These are phyloP conservation scores for Leptinotarsa rubiginosa DNA, from an alignment of 2,888 invertebrate species.

Conservation along the genomic window DNA sequence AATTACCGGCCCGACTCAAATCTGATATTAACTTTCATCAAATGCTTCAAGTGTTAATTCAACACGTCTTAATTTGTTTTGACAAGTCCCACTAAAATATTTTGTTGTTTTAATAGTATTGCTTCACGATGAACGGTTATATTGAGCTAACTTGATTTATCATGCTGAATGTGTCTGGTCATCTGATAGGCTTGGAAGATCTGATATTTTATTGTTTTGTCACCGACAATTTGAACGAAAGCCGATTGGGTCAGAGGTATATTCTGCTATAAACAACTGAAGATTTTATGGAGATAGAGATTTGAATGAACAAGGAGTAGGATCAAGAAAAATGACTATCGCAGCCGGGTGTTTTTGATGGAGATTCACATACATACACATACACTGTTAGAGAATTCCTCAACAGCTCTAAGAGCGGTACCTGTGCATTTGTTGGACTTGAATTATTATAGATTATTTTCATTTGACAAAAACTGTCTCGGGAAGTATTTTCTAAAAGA, in stretches of 20 bases:
- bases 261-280: not conserved
- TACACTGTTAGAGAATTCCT: too few species aligned
- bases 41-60: slow-evolving; percentile 34
- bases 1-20: slow-evolving; percentile 38
- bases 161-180: slow-evolving; percentile 8
- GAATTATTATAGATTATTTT: too few species aligned
- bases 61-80: slow-evolving; percentile 43
- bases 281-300: not conserved
- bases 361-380: not conserved
- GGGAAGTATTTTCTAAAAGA: too few species aligned
- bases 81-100: slow-evolving; percentile 38
- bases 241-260: slow-evolving; percentile 2
- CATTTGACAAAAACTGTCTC: too few species aligned
- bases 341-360: not conserved
- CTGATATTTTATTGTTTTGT: slow-evolving; percentile 5
- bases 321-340: too few species aligned
- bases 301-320: not conserved
- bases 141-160: slow-evolving; percentile 30
- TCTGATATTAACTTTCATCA: slow-evolving; percentile 39
- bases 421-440: too few species aligned
- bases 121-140: slow-evolving; percentile 33
- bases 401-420: too few species aligned
- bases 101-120: slow-evolving; percentile 37
- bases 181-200: slow-evolving; percentile 11
- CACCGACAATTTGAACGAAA: not conserved